Conservation (phyloP, 1,140 invertebrate genomes). For the Leptopilina boulardi region DNA sequence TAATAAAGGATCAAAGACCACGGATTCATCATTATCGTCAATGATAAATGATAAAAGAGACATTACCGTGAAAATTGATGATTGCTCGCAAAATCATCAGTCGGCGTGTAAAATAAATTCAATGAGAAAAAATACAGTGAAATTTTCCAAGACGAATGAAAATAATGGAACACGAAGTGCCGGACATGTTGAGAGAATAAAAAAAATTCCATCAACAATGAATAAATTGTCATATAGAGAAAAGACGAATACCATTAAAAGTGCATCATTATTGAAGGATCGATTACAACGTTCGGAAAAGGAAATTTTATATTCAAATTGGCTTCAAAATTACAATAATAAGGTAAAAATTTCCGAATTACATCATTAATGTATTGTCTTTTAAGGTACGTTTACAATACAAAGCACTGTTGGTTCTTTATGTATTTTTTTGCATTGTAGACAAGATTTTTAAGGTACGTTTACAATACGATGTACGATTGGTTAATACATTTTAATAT, state of each 20-base stretch:
- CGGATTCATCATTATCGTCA: not conserved
- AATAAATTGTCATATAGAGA: not conserved
- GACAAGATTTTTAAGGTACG: too few relatives aligned
- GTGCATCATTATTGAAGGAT: not conserved
- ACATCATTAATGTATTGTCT: too few relatives aligned
- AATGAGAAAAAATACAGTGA: not conserved
- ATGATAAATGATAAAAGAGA: not conserved
- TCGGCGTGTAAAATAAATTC: not conserved
- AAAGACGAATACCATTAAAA: not conserved
- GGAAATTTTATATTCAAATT: conserved; percentile 53
- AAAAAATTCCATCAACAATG: not conserved
- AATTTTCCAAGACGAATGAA: conserved; percentile 7
- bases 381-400: too few relatives aligned
- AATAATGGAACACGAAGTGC: not conserved
- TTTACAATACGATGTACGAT: too few relatives aligned
- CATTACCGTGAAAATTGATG: not conserved
- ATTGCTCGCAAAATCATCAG: not conserved
- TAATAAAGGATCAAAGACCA: conserved; percentile 12
- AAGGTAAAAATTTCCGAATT: too few relatives aligned
- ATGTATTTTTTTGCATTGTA: too few relatives aligned
- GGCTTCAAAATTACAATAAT: conserved; percentile 51
- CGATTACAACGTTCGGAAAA: conserved; percentile 44
- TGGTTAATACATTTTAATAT: too few relatives aligned
- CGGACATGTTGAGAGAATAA: not conserved
- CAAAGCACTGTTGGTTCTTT: too few relatives aligned